Evolutionary conservation across 2,797 vertebrate species (phyloP).

Genomic region (Chelmon rostratus): DNA sequence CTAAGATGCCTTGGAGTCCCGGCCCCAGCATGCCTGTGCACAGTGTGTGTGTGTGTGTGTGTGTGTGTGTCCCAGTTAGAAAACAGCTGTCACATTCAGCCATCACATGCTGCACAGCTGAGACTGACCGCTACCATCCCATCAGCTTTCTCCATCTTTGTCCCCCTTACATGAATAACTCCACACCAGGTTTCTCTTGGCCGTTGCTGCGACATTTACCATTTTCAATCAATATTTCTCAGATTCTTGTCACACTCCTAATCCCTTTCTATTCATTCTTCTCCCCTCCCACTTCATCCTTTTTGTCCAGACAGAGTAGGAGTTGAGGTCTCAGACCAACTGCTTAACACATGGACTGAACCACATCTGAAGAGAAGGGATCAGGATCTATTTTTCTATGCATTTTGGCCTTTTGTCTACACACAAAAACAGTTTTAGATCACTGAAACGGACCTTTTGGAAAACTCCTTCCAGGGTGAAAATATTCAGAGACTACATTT

Average conservation of each 20-base stretch:
- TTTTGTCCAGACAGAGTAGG: slow-evolving; percentile 66
- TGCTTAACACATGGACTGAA: slow-evolving; percentile 1
- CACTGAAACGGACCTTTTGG: too few species aligned
- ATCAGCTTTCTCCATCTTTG: slow-evolving; percentile 38
- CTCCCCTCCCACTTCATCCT: slow-evolving; percentile 59
- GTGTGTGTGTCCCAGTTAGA: slow-evolving; percentile 72
- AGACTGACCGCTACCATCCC: slow-evolving; percentile 50
- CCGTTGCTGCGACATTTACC: background rate
- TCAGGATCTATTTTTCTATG: too few species aligned
- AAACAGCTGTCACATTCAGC: slow-evolving; percentile 86
- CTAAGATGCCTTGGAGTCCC: slow-evolving; percentile 78
- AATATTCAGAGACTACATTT: too few species aligned
- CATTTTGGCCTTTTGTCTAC: too few species aligned
- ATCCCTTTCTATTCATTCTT: slow-evolving; percentile 26
- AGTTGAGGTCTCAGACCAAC: slow-evolving; percentile 37
- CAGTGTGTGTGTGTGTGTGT: slow-evolving; percentile 32
- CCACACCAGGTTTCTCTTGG: background rate
- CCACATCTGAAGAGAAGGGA: background rate
- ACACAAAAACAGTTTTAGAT: too few species aligned
- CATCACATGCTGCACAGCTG: slow-evolving; percentile 83
- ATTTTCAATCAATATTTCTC: background rate
- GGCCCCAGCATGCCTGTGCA: slow-evolving; percentile 65
- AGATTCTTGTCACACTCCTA: slow-evolving; percentile 24
- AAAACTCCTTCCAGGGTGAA: too few species aligned
- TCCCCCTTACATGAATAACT: slow-evolving; percentile 4